Evolutionary conservation across 2,113 vertebrate genomes (phyloP).

Genomic region (Thermophis baileyi): DNA sequence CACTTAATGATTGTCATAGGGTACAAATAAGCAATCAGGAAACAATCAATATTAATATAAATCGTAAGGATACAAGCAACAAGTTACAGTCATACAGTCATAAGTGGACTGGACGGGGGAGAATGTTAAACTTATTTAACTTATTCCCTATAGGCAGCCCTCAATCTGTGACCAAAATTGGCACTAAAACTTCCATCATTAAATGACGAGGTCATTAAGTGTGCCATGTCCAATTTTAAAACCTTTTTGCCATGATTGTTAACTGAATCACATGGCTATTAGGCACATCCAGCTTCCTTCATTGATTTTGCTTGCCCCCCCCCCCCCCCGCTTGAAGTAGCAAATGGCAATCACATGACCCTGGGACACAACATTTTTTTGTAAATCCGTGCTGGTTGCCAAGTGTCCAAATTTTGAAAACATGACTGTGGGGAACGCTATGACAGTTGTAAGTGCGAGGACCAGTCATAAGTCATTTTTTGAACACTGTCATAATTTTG

Average conservation of each 20-base stretch:
- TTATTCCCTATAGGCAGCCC: not conserved
- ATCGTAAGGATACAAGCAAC: no score
- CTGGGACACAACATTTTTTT: no score
- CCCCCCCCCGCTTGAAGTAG: not conserved
- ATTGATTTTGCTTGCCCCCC: not conserved
- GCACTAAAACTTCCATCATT: not conserved
- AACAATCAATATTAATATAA: no score
- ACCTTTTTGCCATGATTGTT: not conserved
- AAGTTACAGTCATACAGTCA: no score
- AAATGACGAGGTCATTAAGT: not conserved
- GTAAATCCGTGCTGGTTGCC: not conserved
- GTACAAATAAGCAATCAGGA: no score
- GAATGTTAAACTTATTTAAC: not conserved
- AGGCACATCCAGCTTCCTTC: not conserved
- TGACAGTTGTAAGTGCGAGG: not conserved
- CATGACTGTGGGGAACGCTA: not conserved
- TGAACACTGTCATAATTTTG: not conserved
- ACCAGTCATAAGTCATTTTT: not conserved
- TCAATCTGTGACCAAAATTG: not conserved
- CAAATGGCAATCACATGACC: not conserved
- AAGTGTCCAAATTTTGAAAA: not conserved
- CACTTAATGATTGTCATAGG: no score
- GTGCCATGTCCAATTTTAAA: not conserved
- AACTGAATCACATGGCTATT: not conserved
- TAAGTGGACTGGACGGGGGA: not conserved